A percentile compares a stretch with the other conserved stretches of the same genome.
These are phyloP conservation scores for Cynopterus brachyotis DNA, from an alignment of 2,113 vertebrate species.

Conservation along the genomic window DNA sequence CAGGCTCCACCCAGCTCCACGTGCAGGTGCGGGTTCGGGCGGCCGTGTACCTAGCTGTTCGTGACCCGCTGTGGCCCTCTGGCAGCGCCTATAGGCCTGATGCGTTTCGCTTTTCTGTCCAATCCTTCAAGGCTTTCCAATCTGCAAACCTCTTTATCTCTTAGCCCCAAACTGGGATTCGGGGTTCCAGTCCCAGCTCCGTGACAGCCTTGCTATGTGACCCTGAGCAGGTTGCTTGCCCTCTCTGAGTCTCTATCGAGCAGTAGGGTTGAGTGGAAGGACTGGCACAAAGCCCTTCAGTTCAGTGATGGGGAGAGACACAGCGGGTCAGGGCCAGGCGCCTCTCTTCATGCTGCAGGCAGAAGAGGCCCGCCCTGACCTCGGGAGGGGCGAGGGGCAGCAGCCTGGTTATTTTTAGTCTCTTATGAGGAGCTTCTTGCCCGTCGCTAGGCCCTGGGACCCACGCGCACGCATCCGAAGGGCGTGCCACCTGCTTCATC, in stretches of 20 bases:
- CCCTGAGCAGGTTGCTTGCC: neutral
- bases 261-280: neutral
- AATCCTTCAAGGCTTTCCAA: neutral
- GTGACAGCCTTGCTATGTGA: neutral
- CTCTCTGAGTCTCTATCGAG: neutral
- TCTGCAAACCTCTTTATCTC: neutral
- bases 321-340: neutral
- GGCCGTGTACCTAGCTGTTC: rapidly evolving
- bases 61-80: rapidly evolving
- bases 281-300: neutral
- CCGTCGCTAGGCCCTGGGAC: neutral
- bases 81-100: rapidly evolving
- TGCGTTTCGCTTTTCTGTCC: neutral
- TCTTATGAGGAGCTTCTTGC: conserved; percentile 9
- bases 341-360: rapidly evolving
- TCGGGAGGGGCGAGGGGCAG: rapidly evolving
- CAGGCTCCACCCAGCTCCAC: rapidly evolving
- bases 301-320: neutral
- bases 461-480: neutral
- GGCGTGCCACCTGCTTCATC: conserved; percentile 48
- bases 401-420: conserved; percentile 15
- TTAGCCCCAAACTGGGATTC: neutral
- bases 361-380: neutral
- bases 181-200: neutral
- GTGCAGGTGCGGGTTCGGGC: rapidly evolving